Conservation (phyloP, 1,140 invertebrate genomes). For the Drosophila watanabei region DNA sequence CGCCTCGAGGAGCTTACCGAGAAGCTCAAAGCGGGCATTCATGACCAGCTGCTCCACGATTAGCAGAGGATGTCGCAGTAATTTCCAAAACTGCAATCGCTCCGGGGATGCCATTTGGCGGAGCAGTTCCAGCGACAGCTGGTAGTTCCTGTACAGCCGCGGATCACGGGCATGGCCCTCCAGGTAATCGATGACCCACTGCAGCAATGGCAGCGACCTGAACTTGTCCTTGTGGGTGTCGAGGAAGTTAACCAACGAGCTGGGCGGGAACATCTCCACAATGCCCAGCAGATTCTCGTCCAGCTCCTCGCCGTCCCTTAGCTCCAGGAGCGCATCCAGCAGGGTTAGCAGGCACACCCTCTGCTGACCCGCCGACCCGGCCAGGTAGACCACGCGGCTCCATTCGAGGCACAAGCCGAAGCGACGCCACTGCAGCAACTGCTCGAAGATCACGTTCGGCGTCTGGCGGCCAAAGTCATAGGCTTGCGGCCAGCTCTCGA, state of each 20-base stretch:
- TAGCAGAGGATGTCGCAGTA: slow-evolving; percentile 89
- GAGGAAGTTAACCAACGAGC: slow-evolving; percentile 88
- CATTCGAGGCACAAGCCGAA: slow-evolving; percentile 89
- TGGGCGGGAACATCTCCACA: slow-evolving; percentile 83
- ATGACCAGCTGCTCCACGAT: slow-evolving; percentile 92
- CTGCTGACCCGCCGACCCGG: slow-evolving; percentile 82
- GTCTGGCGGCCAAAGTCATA: slow-evolving; percentile 86
- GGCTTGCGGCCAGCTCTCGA: slow-evolving; percentile 86
- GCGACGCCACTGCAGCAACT: slow-evolving; percentile 86
- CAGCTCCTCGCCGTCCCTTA: slow-evolving; percentile 62
- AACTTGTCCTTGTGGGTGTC: slow-evolving; percentile 88
- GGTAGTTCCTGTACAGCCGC: slow-evolving; percentile 88
- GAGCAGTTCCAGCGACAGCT: slow-evolving; percentile 78
- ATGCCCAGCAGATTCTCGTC: slow-evolving; percentile 86
- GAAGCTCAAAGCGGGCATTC: slow-evolving; percentile 90
- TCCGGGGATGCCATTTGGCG: slow-evolving; percentile 86
- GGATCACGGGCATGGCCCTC: slow-evolving; percentile 87
- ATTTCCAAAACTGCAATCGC: slow-evolving; percentile 87
- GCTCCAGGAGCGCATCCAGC: slow-evolving; percentile 57
- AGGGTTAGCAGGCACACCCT: slow-evolving; percentile 60
- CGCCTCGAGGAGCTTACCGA: slow-evolving; percentile 87
- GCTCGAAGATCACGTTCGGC: slow-evolving; percentile 85
- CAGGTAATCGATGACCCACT: slow-evolving; percentile 88
- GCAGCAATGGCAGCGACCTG: slow-evolving; percentile 88
- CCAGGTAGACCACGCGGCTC: slow-evolving; percentile 86